phyloP scores from a whole-genome alignment of 1,140 invertebrate species.

The Liolophura sinensis region DNA sequence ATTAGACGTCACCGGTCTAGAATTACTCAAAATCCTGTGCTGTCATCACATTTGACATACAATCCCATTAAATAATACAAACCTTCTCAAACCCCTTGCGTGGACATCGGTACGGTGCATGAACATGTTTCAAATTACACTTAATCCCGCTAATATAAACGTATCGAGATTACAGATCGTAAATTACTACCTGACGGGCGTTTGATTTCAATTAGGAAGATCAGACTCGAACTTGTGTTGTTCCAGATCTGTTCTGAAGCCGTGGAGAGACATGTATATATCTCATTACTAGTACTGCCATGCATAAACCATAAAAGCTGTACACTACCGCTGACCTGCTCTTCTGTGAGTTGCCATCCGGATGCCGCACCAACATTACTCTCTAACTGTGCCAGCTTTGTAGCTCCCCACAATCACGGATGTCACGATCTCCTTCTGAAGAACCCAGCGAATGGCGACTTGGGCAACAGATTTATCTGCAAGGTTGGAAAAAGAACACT shows the following conservation, averaged over 20 bases:
- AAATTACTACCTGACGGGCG: neutral
- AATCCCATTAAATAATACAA: no score
- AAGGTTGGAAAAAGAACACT: neutral
- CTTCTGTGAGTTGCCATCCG: conserved; percentile 17
- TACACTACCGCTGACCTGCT: conserved; percentile 8
- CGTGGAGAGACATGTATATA: neutral
- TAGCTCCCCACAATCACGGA: conserved; percentile 29
- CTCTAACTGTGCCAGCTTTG: conserved; percentile 22
- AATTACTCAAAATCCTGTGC: no score
- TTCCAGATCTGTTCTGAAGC: neutral
- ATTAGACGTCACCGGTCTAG: no score
- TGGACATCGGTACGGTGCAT: no score
- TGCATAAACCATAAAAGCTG: neutral
- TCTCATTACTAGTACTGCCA: no score
- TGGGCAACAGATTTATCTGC: conserved; percentile 16
- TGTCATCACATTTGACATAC: no score
- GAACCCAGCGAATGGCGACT: conserved; percentile 25
- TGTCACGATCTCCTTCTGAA: conserved; percentile 25
- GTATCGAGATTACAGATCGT: neutral
- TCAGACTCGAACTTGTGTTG: neutral
- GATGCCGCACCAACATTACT: conserved; percentile 18
- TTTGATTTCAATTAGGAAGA: neutral
- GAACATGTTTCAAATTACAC: no score
- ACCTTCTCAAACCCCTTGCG: no score
- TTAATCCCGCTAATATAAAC: neutral